Conservation (phyloP, 2,888 invertebrate genomes). For the Hypena proboscidalis region DNA sequence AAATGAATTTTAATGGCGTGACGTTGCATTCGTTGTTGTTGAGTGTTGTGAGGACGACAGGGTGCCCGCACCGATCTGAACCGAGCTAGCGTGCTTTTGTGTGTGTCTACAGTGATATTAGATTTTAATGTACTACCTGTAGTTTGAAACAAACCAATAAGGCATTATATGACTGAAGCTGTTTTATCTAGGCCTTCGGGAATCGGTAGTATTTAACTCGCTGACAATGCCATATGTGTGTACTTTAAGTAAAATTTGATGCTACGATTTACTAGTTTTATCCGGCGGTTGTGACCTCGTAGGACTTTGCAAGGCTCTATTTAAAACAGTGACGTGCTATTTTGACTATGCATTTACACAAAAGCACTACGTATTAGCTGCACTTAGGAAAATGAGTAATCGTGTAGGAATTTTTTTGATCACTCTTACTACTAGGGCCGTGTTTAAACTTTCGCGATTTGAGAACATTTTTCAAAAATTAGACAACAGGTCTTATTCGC, state of each 20-base stretch:
- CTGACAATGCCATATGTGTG: conserved; percentile 34
- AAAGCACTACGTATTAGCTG: conserved; percentile 46
- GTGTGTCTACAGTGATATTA: conserved; percentile 69
- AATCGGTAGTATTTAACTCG: conserved; percentile 20
- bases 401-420: conserved; percentile 38
- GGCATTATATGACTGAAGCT: conserved; percentile 40
- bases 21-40: conserved; percentile 6
- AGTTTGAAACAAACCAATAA: conserved; percentile 41
- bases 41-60: conserved; percentile 12
- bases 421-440: too few species aligned
- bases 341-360: conserved; percentile 47
- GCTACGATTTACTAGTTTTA: conserved; percentile 19
- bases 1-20: too few species aligned
- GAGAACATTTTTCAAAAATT: too few species aligned
- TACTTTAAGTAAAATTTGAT: conserved; percentile 17
- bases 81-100: conserved; percentile 64
- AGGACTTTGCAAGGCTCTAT: conserved; percentile 26
- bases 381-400: conserved; percentile 38
- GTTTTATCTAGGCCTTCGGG: conserved; percentile 36
- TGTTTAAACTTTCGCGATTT: too few species aligned
- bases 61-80: conserved; percentile 44
- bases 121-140: conserved; percentile 52
- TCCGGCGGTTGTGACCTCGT: conserved; percentile 15
- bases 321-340: conserved; percentile 35
- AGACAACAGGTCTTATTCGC: too few species aligned